These are phyloP conservation scores for Rotaria magnacalcarata DNA, from an alignment of 2,888 invertebrate species.

Conservation along the genomic window DNA sequence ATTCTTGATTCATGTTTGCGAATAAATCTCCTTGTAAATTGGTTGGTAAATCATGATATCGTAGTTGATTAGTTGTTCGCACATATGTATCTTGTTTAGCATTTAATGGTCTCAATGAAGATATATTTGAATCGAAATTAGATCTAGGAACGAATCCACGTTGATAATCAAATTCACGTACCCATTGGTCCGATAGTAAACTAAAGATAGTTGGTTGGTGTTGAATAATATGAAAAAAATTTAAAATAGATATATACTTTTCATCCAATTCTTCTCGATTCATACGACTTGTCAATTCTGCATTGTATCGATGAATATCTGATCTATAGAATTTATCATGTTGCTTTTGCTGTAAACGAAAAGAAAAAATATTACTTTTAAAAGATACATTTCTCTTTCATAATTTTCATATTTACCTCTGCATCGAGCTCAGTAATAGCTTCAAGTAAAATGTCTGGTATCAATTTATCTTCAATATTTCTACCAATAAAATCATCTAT, in stretches of 20 bases:
- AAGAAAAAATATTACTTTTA: background rate
- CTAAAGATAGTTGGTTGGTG: background rate
- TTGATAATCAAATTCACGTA: background rate
- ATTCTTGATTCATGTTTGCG: background rate
- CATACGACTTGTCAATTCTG: background rate
- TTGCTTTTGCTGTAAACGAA: background rate
- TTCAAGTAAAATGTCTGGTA: slow-evolving; percentile 25
- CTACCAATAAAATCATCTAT: background rate
- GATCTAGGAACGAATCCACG: background rate
- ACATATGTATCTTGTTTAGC: background rate
- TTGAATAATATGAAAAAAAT: too few relatives aligned
- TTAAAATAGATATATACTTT: background rate
- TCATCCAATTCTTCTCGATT: background rate
- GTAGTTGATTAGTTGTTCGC: background rate
- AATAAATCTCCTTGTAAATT: background rate
- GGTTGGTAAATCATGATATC: background rate
- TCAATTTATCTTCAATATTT: background rate
- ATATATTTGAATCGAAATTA: background rate
- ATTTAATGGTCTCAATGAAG: background rate
- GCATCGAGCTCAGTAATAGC: background rate
- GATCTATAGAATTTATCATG: background rate
- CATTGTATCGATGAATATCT: background rate
- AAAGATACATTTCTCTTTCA: background rate
- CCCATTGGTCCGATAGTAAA: background rate
- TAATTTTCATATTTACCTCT: background rate